phyloP scores from a whole-genome alignment of 1,140 invertebrate genomes.

The Myzus persicae region DNA sequence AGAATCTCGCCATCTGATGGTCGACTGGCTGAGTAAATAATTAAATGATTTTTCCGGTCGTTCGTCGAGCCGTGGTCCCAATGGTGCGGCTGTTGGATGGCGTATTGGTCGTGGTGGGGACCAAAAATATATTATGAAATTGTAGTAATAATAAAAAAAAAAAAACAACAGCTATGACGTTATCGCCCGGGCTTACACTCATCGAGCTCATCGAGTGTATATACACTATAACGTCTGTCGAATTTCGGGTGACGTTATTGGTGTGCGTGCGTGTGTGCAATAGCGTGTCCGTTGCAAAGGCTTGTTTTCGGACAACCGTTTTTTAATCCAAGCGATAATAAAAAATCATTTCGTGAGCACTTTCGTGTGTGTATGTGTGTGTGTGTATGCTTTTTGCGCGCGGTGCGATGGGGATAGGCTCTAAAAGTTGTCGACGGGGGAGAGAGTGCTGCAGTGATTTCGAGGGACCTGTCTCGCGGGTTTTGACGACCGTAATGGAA shows the following conservation, averaged over 20 bases:
- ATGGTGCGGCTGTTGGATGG: neutral
- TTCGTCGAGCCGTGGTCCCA: too few species aligned
- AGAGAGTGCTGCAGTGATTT: neutral
- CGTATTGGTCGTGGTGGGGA: neutral
- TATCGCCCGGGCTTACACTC: neutral
- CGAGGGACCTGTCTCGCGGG: neutral
- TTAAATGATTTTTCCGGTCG: neutral
- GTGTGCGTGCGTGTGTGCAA: too few species aligned
- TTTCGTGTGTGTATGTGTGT: neutral
- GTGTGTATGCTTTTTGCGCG: neutral
- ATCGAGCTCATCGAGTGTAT: neutral
- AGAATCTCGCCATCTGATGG: neutral
- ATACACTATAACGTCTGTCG: too few species aligned
- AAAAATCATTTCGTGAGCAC: neutral
- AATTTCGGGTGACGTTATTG: neutral
- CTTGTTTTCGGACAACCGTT: neutral
- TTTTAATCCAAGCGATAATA: neutral
- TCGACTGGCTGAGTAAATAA: neutral
- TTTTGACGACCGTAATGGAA: conserved; percentile 28
- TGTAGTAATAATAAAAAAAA: neutral
- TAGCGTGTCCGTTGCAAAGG: neutral
- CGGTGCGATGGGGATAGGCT: neutral
- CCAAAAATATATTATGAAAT: neutral
- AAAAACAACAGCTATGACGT: neutral
- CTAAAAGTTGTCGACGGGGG: neutral